Evolutionary conservation across 2,888 invertebrate genomes (phyloP), one percentile per base, ranked within the genome.

Genomic region (Tupiocoris notatus): DNA sequence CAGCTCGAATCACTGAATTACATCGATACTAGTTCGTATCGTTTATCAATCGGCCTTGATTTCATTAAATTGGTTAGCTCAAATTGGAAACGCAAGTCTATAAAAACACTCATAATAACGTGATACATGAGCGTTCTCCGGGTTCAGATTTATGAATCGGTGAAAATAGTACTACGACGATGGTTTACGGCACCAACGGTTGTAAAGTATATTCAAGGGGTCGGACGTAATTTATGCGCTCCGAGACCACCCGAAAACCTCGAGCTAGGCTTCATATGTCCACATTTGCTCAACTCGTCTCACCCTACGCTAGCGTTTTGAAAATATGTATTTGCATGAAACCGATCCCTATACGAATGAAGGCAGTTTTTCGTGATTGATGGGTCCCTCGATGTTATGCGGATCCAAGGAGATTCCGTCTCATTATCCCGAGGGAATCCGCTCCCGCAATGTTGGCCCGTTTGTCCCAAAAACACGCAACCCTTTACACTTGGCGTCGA

Each of bases 361-460:
- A 3, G 39, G 6, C 39, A 39, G 39, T 39, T 39, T 39, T n/a
- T 12, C 39, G 6, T 39, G 39, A 39, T 39, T 39, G 39, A 39
- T 39, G 39, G 39, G 39, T 39, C 39, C 39, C 39, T 12, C 12
- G 39, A 39, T 39, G 39, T 39, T 39, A 39, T 39, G 39, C 39
- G 3, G 39, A 39, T 39, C 6, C 39, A 12, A 39, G 12, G 39
- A 39, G 39, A 12, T 39, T 12, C 6, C 3, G 39, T 59, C 59
- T 20, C 59, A 59, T 20, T 59, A 59, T 59, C 20, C 59, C 17
- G n/a, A 59, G 17, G n/a, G 59, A 59, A n/a, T 59, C 59, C 59
- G 6, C 59, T n/a, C 59, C 59, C 54, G 54, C 12, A 7, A 54
- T 54, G 16, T 54, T 54, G 9, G 9, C 54, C 12, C 6, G 59